A percentile compares a stretch with the other conserved stretches of the same genome.
Conservation (phyloP, 2,888 invertebrate species). For the Agriopis leucophaearia region DNA sequence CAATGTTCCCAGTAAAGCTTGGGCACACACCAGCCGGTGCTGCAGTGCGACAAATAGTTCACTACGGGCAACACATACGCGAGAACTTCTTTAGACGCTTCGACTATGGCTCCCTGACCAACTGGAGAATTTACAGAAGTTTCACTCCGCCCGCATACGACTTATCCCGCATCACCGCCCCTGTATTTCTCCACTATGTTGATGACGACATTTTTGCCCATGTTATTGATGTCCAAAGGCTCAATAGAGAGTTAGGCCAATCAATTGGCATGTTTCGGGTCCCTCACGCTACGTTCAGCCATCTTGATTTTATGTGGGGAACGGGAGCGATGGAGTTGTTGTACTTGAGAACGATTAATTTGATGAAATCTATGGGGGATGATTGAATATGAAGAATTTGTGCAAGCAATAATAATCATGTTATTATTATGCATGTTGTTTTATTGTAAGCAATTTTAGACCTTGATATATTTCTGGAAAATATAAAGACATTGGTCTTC, state of each 20-base stretch:
- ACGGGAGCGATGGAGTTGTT: conserved; percentile 83
- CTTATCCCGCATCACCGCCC: conserved; percentile 80
- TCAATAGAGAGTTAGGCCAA: conserved; percentile 78
- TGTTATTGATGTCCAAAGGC: conserved; percentile 76
- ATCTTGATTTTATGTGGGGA: conserved; percentile 90
- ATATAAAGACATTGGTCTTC: too few species aligned
- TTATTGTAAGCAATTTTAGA: background rate
- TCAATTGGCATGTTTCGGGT: conserved; percentile 83
- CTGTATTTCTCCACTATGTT: conserved; percentile 87
- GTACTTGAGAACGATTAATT: conserved; percentile 81
- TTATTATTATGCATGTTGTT: background rate
- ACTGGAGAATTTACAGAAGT: conserved; percentile 82
- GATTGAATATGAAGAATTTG: conserved; percentile 29
- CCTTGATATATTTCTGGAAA: too few species aligned
- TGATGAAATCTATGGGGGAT: conserved; percentile 70
- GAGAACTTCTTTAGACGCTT: conserved; percentile 81
- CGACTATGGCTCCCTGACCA: conserved; percentile 79
- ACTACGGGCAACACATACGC: conserved; percentile 88
- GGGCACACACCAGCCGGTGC: conserved; percentile 89
- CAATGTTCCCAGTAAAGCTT: conserved; percentile 88
- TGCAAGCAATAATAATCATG: background rate
- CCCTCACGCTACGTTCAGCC: conserved; percentile 86
- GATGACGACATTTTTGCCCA: conserved; percentile 87
- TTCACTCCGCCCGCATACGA: conserved; percentile 85
- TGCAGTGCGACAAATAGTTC: conserved; percentile 88